Conservation (phyloP, 2,888 invertebrate species). For the Crematogaster levior region DNA sequence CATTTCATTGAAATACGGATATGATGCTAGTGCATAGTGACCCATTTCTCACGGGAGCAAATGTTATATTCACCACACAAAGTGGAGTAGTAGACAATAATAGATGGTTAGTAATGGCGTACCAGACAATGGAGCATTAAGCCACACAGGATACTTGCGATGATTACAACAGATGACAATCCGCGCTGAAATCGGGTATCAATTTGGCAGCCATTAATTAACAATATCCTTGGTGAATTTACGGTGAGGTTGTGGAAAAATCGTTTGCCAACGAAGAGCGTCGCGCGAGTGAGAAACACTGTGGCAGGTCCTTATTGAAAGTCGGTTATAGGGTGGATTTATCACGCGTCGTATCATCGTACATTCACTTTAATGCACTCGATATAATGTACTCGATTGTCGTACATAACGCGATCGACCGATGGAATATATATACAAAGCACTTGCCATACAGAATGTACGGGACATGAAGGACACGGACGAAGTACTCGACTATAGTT, state of each 20-base stretch:
- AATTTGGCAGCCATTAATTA: slow-evolving; percentile 44
- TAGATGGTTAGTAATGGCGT: slow-evolving; percentile 56
- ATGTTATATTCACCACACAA: slow-evolving; percentile 9
- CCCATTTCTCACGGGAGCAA: slow-evolving; percentile 12
- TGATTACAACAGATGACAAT: slow-evolving; percentile 35
- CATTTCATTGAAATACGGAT: not conserved
- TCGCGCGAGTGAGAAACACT: not conserved
- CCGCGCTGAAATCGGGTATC: slow-evolving; percentile 47
- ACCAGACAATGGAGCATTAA: slow-evolving; percentile 49
- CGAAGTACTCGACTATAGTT: slow-evolving; percentile 58
- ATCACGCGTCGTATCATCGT: slow-evolving; percentile 1
- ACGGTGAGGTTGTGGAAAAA: not conserved
- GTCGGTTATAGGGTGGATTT: not conserved
- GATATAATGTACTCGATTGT: slow-evolving; percentile 56
- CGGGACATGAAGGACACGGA: slow-evolving; percentile 59
- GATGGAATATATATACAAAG: slow-evolving; percentile 46
- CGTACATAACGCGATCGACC: slow-evolving; percentile 50
- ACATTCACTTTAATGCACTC: slow-evolving; percentile 50
- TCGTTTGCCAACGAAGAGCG: not conserved
- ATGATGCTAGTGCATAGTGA: not conserved
- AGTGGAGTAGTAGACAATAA: slow-evolving; percentile 54
- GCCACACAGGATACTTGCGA: slow-evolving; percentile 38
- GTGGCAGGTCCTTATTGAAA: not conserved
- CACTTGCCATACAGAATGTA: slow-evolving; percentile 49
- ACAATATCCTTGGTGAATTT: not conserved